Percentiles rank a stretch among this genome's conserved stretches.
These are phyloP conservation scores for Gorsachius goisagi DNA, from an alignment of 2,113 vertebrate species.

Conservation along the genomic window DNA sequence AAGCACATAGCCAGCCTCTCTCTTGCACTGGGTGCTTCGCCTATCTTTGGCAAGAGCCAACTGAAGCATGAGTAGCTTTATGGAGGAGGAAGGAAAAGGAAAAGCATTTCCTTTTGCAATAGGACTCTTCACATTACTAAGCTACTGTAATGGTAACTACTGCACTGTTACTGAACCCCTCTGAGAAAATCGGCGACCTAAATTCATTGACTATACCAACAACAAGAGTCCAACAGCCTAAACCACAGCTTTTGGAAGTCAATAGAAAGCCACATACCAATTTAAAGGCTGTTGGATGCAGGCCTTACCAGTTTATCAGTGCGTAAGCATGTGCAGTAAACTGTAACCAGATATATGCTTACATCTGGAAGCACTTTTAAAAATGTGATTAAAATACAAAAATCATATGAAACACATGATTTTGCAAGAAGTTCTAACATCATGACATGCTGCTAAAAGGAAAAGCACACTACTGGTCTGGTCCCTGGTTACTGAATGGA, in stretches of 20 bases:
- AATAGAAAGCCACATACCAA: neutral
- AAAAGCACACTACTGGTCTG: slow-evolving; percentile 30
- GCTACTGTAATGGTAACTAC: neutral
- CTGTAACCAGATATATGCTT: slow-evolving; percentile 10
- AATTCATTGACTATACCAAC: neutral
- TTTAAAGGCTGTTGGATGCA: neutral
- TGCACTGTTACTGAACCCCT: neutral
- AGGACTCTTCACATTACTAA: neutral
- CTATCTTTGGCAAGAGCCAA: neutral
- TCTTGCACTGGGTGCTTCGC: neutral
- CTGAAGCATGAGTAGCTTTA: neutral
- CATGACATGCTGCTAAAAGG: slow-evolving; percentile 15
- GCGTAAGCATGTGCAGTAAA: neutral
- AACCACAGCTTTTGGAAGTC: neutral
- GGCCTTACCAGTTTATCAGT: neutral
- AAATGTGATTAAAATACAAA: slow-evolving; percentile 36
- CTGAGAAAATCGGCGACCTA: neutral
- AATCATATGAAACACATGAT: slow-evolving; percentile 21
- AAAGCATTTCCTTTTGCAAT: neutral
- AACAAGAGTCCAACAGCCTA: neutral
- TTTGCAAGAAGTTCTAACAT: slow-evolving; percentile 48
- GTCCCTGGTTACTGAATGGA: neutral
- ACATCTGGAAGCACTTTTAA: slow-evolving; percentile 32
- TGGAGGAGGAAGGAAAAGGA: neutral
- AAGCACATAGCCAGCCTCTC: neutral